Evolutionary conservation across 1,140 invertebrate species (phyloP).

Genomic region (Cardiocondyla obscurior): DNA sequence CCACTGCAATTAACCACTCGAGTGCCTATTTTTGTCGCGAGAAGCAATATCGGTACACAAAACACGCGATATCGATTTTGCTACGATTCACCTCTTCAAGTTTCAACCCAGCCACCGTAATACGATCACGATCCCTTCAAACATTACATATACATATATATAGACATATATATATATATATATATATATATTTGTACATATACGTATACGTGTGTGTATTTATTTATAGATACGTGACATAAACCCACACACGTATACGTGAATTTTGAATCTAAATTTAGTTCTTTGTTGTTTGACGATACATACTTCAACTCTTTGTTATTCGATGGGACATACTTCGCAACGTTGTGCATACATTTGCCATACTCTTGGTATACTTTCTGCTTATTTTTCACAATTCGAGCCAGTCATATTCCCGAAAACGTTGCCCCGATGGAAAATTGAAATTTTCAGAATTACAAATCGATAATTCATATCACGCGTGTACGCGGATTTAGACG

Average conservation of each 20-base stretch:
- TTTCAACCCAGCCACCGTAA: conserved; percentile 5
- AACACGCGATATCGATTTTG: conserved; percentile 47
- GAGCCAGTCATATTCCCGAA: conserved; percentile 5
- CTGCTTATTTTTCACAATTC: neutral
- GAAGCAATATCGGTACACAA: conserved; percentile 24
- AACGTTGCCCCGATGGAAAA: neutral
- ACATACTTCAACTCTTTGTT: conserved; percentile 35
- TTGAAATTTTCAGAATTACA: conserved; percentile 1
- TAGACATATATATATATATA: neutral
- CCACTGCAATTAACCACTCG: conserved; percentile 12
- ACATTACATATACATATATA: neutral
- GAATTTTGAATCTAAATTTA: conserved; percentile 47
- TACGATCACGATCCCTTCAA: neutral
- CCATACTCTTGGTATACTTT: neutral
- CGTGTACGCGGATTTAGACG: neutral
- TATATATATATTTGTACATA: neutral
- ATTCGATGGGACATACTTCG: conserved; percentile 24
- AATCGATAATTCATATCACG: neutral
- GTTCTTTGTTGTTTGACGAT: conserved; percentile 27
- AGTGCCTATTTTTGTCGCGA: conserved; percentile 38
- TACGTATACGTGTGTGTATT: neutral
- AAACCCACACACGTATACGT: neutral
- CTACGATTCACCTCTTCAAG: neutral
- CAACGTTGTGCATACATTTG: conserved; percentile 13
- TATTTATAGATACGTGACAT: neutral